Conservation (phyloP, 2,888 invertebrate species). For the Ferdinandea cuprea region DNA sequence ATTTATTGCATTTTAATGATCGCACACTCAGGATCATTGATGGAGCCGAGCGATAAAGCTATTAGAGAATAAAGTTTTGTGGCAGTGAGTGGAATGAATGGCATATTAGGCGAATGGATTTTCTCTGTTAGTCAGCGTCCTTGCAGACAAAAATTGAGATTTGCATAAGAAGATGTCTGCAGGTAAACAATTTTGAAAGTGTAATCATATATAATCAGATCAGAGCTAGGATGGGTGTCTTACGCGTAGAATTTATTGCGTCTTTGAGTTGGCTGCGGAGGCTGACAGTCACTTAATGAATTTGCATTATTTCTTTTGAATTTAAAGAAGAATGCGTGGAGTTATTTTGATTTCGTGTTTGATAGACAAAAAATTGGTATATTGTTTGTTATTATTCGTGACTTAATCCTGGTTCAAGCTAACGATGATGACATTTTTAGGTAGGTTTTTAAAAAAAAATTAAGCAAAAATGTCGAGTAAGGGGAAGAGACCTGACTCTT, state of each 20-base stretch:
- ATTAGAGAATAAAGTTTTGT: not conserved
- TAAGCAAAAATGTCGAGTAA: too few relatives aligned
- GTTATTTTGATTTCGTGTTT: too few relatives aligned
- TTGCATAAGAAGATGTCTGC: conserved; percentile 43
- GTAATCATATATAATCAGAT: conserved; percentile 11
- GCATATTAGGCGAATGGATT: conserved; percentile 20
- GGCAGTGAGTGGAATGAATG: conserved; percentile 3
- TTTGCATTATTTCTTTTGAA: not conserved
- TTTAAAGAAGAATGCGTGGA: not conserved
- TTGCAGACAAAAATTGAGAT: conserved; percentile 20
- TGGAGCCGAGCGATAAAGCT: not conserved
- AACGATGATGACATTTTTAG: too few relatives aligned
- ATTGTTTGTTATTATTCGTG: too few relatives aligned
- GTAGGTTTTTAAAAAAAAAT: too few relatives aligned
- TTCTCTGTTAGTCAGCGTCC: not conserved
- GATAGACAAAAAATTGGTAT: too few relatives aligned
- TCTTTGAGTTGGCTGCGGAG: not conserved
- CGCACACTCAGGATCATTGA: conserved; percentile 12
- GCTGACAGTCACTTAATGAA: not conserved
- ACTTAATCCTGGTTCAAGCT: too few relatives aligned
- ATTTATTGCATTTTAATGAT: conserved; percentile 69
- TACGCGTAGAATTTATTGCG: not conserved
- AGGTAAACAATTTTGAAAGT: conserved; percentile 32
- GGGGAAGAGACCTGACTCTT: too few relatives aligned
- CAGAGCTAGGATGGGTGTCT: not conserved